Evolutionary conservation across 2,888 invertebrate species (phyloP).

Genomic region (Cephus spinipes): DNA sequence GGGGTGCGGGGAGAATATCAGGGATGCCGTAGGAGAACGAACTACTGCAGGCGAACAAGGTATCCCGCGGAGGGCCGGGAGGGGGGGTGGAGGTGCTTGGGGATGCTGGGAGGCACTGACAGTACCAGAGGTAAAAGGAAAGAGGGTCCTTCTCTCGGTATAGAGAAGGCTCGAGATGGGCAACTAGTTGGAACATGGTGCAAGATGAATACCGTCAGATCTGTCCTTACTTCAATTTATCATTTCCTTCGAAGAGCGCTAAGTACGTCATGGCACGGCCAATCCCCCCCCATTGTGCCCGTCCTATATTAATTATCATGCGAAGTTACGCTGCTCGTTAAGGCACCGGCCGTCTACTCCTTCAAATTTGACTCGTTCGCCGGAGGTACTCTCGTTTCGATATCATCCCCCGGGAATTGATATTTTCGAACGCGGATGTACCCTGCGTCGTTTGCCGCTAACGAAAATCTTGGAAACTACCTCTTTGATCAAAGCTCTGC

Average conservation of each 20-base stretch:
- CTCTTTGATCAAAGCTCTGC: not conserved
- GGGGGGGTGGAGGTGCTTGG: not conserved
- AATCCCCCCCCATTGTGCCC: slow-evolving; percentile 19
- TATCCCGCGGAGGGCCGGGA: not conserved
- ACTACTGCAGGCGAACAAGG: not conserved
- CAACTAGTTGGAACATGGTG: not conserved
- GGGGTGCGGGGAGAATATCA: slow-evolving; percentile 29
- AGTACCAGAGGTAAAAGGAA: not conserved
- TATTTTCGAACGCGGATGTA: not conserved
- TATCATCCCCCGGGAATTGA: not conserved
- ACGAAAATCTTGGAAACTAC: not conserved
- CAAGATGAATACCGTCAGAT: slow-evolving; percentile 31
- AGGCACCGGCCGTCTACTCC: not conserved
- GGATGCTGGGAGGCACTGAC: not conserved
- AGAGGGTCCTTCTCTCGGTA: not conserved
- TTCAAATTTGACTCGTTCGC: not conserved
- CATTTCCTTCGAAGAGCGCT: slow-evolving; percentile 48
- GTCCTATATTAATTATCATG: slow-evolving; percentile 39
- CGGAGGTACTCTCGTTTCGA: not conserved
- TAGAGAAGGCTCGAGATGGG: not conserved
- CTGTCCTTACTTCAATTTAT: slow-evolving; percentile 53
- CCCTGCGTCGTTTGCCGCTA: not conserved
- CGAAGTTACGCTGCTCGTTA: slow-evolving; percentile 17
- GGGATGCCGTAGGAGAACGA: not conserved
- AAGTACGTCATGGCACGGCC: slow-evolving; percentile 24